Evolutionary conservation across 2,797 vertebrate species (phyloP), one percentile per base, ranked within the genome.

Genomic region (Hyperoplus immaculatus): DNA sequence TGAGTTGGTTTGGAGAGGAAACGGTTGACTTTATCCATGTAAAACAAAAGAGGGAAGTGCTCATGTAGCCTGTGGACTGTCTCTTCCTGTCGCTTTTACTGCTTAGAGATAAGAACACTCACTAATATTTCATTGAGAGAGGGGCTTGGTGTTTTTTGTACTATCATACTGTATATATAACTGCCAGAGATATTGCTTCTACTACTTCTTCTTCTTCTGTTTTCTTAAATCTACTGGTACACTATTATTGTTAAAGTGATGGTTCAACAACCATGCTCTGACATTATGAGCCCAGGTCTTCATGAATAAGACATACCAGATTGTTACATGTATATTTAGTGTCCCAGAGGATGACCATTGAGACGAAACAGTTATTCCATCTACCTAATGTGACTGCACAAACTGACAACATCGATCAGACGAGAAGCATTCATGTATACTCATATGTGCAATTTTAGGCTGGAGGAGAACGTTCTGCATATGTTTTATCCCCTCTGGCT

Each of bases 41-140:
- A 61, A 90, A 91, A 94, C 93, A 94, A 93, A 89, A 69, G 61
- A 71, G 71, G 93, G 93, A 93, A 93, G 85, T 88, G 77, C 68
- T 83, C 50, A 81, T 56, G 29, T 74, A 18, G 72, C 77, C 77
- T 29, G 36, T 76, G 69, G 78, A 72, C 79, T 46, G 78, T 77
- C 66, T 78, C 76, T 93, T 92, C 91, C 90, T 89, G 90, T 54
- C 56, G 59, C 55, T 69, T 76, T 80, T 73, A 68, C 82, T 58
- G 42, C 64, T n/a, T 39, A 9, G 1, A 69, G 84, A 88, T 88
- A 89, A 85, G 60, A 87, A 66, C 39, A 68, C 18, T 45, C 78
- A 38, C 71, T 65, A 45, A 45, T 55, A 65, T 75, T 42, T 41
- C 2, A 60, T 55, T 51, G 21, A 56, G 29, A 71, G 18, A 59